phyloP scores from a whole-genome alignment of 2,888 invertebrate genomes.

The Leptarthrus brevirostris region DNA sequence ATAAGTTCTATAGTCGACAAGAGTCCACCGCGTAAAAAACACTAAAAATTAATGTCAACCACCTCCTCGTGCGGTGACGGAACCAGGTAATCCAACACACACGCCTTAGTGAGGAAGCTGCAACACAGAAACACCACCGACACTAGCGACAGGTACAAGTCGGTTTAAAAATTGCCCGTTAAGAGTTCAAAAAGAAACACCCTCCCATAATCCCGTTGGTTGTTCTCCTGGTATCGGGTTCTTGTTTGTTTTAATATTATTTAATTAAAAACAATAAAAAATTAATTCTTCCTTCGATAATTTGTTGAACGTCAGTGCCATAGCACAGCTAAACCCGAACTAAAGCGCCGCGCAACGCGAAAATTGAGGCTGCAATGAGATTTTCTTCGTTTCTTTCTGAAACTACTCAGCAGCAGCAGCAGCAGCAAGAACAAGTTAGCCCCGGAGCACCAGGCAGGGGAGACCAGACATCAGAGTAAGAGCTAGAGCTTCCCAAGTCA shows the following conservation, averaged over 20 bases:
- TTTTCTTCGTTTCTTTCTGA: conserved; percentile 24
- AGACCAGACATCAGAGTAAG: neutral
- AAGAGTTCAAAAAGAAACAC: neutral
- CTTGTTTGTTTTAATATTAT: neutral
- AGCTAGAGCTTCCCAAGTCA: neutral
- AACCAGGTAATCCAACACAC: neutral
- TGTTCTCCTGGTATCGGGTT: neutral
- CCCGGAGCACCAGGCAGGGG: neutral
- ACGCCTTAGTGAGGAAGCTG: neutral
- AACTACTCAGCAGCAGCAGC: neutral
- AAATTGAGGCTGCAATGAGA: conserved; percentile 50
- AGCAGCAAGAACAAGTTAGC: neutral
- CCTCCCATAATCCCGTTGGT: neutral
- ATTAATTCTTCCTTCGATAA: neutral
- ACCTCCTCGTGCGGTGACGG: neutral
- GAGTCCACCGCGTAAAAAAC: neutral
- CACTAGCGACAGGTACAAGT: no score
- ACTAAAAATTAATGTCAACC: neutral
- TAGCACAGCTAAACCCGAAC: conserved; percentile 53
- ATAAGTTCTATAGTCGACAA: neutral
- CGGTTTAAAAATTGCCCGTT: no score
- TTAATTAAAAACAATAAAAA: conserved; percentile 12
- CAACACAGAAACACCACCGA: neutral
- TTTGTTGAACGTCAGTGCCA: conserved; percentile 46
- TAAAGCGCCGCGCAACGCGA: conserved; percentile 54